Evolutionary conservation across 2,888 invertebrate species (phyloP).

Genomic region (Tetanocera ferruginea): DNA sequence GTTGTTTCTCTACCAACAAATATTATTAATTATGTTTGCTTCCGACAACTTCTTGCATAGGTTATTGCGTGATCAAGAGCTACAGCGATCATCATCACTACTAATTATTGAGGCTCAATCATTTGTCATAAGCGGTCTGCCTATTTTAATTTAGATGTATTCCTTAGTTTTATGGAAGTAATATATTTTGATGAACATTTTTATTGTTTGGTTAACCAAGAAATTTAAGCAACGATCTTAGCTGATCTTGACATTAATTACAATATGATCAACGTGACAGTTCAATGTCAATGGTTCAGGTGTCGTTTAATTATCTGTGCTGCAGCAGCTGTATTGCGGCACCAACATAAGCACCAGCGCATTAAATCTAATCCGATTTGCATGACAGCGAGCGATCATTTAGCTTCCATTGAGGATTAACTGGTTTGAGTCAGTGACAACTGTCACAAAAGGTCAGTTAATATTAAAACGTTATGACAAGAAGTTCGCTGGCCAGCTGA

Average conservation of each 20-base stretch:
- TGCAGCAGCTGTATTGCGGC: conserved; percentile 3
- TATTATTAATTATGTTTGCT: too few relatives aligned
- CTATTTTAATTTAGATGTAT: neutral
- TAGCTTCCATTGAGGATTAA: neutral
- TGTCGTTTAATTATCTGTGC: conserved; percentile 11
- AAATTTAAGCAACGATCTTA: too few relatives aligned
- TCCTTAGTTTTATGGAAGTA: neutral
- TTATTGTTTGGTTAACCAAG: neutral
- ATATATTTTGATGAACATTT: neutral
- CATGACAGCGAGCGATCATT: conserved; percentile 1
- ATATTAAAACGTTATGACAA: conserved; percentile 1
- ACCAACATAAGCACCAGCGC: neutral
- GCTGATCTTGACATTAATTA: conserved; percentile 15
- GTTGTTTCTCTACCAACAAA: too few relatives aligned
- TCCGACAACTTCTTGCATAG: too few relatives aligned
- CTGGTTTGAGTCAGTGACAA: conserved; percentile 44
- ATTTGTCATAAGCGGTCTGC: too few relatives aligned
- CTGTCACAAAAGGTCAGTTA: conserved; percentile 44
- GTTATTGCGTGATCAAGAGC: too few relatives aligned
- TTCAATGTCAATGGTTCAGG: conserved; percentile 47
- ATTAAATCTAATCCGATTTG: conserved; percentile 30
- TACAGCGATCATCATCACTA: too few relatives aligned
- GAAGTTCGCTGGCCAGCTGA: neutral
- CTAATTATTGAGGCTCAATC: too few relatives aligned
- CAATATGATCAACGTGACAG: conserved; percentile 40